Conservation (phyloP, 1,140 invertebrate species). For the Macrocentrus cingulum region DNA sequence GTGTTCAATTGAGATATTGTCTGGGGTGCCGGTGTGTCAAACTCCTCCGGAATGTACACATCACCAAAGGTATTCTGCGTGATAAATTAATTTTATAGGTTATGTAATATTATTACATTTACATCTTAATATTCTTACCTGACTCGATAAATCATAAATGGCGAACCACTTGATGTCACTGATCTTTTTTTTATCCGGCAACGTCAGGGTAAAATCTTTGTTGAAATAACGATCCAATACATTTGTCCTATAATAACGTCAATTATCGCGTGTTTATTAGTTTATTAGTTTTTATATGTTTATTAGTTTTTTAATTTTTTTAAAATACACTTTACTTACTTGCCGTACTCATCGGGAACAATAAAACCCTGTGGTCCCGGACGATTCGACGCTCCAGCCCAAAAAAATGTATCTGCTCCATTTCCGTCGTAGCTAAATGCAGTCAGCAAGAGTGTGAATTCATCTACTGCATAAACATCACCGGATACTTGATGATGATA, state of each 20-base stretch:
- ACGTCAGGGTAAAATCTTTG: slow-evolving; percentile 78
- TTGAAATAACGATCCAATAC: slow-evolving; percentile 83
- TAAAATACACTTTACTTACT: too few species aligned
- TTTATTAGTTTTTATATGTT: too few species aligned
- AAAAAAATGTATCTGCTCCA: slow-evolving; percentile 89
- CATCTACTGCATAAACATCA: slow-evolving; percentile 87
- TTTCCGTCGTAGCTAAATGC: slow-evolving; percentile 91
- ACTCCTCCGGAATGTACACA: slow-evolving; percentile 87
- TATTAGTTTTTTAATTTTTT: too few species aligned
- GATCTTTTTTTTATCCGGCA: slow-evolving; percentile 86
- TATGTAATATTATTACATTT: background rate
- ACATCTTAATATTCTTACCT: slow-evolving; percentile 55
- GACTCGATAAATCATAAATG: slow-evolving; percentile 81
- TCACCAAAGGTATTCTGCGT: slow-evolving; percentile 82
- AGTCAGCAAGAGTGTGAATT: slow-evolving; percentile 78
- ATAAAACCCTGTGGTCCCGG: slow-evolving; percentile 90
- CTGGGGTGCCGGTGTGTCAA: slow-evolving; percentile 81
- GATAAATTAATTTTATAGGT: slow-evolving; percentile 11
- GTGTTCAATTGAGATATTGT: slow-evolving; percentile 71
- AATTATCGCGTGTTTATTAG: too few species aligned
- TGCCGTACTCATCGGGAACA: slow-evolving; percentile 83
- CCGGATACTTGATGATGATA: slow-evolving; percentile 90
- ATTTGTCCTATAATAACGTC: slow-evolving; percentile 74
- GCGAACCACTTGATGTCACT: slow-evolving; percentile 89
- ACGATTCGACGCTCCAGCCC: slow-evolving; percentile 83